Evolutionary conservation across 2,113 vertebrate genomes (phyloP).

Genomic region (Paratilapia polleni): DNA sequence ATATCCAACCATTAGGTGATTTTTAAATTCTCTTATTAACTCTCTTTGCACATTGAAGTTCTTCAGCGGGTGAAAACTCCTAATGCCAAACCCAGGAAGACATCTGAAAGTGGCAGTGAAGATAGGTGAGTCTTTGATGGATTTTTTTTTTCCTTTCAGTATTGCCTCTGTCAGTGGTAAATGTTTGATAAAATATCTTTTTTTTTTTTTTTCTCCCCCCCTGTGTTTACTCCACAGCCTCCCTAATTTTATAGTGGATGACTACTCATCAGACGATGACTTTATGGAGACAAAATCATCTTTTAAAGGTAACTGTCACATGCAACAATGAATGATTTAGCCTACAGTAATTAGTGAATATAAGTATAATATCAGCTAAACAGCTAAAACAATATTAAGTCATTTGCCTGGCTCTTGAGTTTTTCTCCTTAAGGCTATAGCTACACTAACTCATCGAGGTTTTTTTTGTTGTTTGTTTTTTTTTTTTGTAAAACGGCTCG

Average conservation of each 20-base stretch:
- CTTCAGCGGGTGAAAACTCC: slow-evolving; percentile 78
- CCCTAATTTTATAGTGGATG: slow-evolving; percentile 76
- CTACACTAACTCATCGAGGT: too few relatives aligned
- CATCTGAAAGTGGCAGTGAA: slow-evolving; percentile 57
- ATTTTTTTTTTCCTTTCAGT: background rate
- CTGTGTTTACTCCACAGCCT: slow-evolving; percentile 57
- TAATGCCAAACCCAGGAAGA: slow-evolving; percentile 46
- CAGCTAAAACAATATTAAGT: too few relatives aligned
- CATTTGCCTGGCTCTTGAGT: too few relatives aligned
- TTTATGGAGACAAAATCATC: slow-evolving; percentile 68
- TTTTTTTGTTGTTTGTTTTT: too few relatives aligned
- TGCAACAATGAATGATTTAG: background rate
- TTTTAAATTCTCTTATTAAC: background rate
- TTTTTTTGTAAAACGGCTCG: too few relatives aligned
- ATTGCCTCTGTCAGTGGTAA: background rate
- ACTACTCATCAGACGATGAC: slow-evolving; percentile 78
- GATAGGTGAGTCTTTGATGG: slow-evolving; percentile 63
- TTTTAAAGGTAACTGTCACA: slow-evolving; percentile 58
- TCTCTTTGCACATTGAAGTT: slow-evolving; percentile 62
- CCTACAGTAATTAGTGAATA: too few relatives aligned
- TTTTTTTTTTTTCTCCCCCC: too few relatives aligned
- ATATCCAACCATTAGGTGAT: background rate
- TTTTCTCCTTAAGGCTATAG: too few relatives aligned
- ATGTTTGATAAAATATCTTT: background rate
- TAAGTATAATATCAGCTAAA: too few relatives aligned